Evolutionary conservation across 2,797 vertebrate genomes (phyloP).

Genomic region (Peromyscus eremicus): DNA sequence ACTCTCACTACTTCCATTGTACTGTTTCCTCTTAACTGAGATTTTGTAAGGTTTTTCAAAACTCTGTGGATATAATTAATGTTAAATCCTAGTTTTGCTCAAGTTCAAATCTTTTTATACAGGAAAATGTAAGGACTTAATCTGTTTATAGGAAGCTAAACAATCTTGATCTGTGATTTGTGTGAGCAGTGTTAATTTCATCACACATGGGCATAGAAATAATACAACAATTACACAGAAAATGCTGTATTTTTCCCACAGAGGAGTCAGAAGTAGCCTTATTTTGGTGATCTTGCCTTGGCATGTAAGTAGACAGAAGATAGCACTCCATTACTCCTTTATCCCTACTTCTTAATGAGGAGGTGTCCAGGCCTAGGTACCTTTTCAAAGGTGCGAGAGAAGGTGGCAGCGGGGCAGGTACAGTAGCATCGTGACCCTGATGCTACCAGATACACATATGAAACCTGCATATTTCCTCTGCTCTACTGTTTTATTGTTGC

Average conservation of each 20-base stretch:
- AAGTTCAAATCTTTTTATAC: neutral
- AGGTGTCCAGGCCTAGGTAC: neutral
- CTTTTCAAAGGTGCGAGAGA: neutral
- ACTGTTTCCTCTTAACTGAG: neutral
- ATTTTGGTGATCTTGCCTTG: slow-evolving; percentile 24
- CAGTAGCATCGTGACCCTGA: neutral
- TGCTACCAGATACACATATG: neutral
- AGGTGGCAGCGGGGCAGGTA: neutral
- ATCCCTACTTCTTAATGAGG: neutral
- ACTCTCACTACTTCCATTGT: neutral
- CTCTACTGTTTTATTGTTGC: neutral
- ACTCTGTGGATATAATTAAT: neutral
- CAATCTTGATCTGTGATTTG: neutral
- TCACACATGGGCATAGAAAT: neutral
- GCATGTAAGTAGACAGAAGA: neutral
- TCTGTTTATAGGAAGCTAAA: neutral
- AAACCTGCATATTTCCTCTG: neutral
- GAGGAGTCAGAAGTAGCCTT: neutral
- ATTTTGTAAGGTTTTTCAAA: neutral
- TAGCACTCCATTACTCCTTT: neutral
- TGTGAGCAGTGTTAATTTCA: neutral
- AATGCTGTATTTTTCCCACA: neutral
- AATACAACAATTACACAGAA: neutral
- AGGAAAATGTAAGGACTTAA: neutral
- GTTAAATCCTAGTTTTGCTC: neutral